Evolutionary conservation across 2,797 vertebrate genomes (phyloP), one percentile per base, ranked within the genome.

Genomic region (Cuniculus paca): DNA sequence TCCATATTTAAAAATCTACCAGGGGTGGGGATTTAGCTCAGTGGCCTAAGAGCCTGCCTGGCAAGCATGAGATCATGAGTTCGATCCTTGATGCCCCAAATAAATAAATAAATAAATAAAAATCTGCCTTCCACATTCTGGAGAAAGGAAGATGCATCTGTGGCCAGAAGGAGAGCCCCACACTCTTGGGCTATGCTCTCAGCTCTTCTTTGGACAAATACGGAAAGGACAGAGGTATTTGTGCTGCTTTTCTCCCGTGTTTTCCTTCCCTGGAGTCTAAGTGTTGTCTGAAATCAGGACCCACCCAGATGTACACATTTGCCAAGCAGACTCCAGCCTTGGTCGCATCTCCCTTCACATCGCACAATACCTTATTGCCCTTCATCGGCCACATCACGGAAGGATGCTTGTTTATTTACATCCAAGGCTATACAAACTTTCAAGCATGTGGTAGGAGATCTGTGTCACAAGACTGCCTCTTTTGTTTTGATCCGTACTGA

Each of bases 181-280:
- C 14, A 61, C 36, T 60, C 88, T 45, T 9, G 0, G 26, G n/a
- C 13, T 70, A 17, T 45, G 31, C 20, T 61, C 54, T 52, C 48
- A 85, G 83, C 75, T 93, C 54, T 50, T 13, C 52, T 90, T 70
- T 70, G 45, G 82, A 95, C 56, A 36, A 84, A 90, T 68, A 86
- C 77, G 52, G 14, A 60, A 81, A 80, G 36, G 78, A 28, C 3
- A 85, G 58, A 75, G 48, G 28, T 52, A 7, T 75, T 72, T 34
- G 0, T 36, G 60, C 13, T 34, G 39, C 42, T 48, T 39, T 89
- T 90, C 77, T 83, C 68, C 61, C 75, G 11, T 78, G n/a, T 39
- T 72, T 72, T 72, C 6, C n/a, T 34, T 80, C 72, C 16, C 0
- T 11, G 39, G 82, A 16, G 42, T 39, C 26, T 70, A 50, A 52